A percentile compares a stretch with the other conserved stretches of the same genome.
Conservation (phyloP, 2,113 vertebrate species). For the Lamprologus lemairii region DNA sequence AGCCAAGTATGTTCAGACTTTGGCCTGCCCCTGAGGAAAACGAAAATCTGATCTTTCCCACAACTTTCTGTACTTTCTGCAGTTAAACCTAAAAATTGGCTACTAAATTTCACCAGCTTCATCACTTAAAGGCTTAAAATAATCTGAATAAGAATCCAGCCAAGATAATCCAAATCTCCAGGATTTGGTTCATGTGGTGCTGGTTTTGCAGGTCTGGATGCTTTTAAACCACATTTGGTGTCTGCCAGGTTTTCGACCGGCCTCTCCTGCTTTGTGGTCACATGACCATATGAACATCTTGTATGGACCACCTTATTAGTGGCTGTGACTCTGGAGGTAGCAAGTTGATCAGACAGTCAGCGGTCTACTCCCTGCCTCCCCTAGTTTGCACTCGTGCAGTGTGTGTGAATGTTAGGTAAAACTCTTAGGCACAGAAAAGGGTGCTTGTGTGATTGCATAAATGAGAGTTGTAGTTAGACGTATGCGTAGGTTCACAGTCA, state of each 20-base stretch:
- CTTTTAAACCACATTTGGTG: not conserved
- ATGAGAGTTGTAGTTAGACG: not conserved
- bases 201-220: not conserved
- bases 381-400: not conserved
- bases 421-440: not conserved
- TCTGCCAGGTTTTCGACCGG: not conserved
- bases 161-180: not conserved
- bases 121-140: not conserved
- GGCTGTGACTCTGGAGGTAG: not conserved
- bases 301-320: not conserved
- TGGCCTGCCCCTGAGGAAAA: not conserved
- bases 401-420: not conserved
- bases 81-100: not conserved
- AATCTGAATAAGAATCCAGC: not conserved
- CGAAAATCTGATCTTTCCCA: not conserved
- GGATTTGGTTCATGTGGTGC: not conserved
- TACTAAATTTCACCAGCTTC: not conserved
- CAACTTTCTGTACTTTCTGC: not conserved
- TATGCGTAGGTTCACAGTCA: not conserved
- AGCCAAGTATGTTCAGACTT: not conserved
- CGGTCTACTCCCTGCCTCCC: not conserved
- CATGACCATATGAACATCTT: not conserved
- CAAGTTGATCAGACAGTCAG: not conserved
- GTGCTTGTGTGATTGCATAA: not conserved
- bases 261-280: not conserved